These are phyloP conservation scores for Troides aeacus DNA, from an alignment of 2,888 invertebrate species.

Conservation along the genomic window DNA sequence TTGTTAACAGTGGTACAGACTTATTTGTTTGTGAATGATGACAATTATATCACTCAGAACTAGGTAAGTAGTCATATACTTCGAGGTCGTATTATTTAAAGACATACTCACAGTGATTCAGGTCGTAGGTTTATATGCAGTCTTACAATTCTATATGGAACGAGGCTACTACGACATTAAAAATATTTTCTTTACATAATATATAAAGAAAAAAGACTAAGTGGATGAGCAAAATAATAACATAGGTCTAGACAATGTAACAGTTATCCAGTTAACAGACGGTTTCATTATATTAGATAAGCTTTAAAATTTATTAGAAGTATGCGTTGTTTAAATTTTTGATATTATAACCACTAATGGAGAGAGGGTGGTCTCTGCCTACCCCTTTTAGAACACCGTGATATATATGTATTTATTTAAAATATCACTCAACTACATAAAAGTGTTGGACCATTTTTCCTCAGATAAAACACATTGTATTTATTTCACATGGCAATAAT, in stretches of 20 bases:
- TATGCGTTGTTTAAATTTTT: no score
- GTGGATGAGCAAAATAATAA: neutral
- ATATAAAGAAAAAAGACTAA: neutral
- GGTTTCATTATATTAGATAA: no score
- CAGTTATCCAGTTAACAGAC: no score
- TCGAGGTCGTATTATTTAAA: conserved; percentile 27
- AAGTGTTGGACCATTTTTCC: no score
- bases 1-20: neutral
- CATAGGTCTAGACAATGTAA: neutral
- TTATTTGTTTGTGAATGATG: conserved; percentile 17
- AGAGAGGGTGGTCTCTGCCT: no score
- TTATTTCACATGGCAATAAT: no score
- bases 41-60: conserved; percentile 17
- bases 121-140: conserved; percentile 17
- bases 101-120: conserved; percentile 16
- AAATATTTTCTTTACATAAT: neutral
- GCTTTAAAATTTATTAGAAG: no score
- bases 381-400: no score
- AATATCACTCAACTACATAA: no score
- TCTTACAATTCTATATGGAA: conserved; percentile 20
- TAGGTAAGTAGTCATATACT: conserved; percentile 14
- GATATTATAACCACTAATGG: no score
- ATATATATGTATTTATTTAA: no score
- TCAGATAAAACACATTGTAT: no score
- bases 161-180: conserved; percentile 8